Base-by-base conservation (phyloP, 1,140 invertebrate species). In the Apis laboriosa region DNA sequence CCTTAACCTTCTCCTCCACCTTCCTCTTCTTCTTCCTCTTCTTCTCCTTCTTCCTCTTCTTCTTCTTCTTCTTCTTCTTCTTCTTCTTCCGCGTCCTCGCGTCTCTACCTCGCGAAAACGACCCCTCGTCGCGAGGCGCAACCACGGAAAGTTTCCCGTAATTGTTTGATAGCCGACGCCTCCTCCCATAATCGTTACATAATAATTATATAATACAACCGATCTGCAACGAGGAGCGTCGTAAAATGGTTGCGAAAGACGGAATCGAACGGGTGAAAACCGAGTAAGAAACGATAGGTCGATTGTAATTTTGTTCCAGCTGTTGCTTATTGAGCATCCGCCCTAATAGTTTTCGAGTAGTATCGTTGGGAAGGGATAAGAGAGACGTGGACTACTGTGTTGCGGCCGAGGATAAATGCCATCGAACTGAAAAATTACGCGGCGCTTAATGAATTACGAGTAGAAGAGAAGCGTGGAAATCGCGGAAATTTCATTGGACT, bases 91-190 rank as follows among this genome's bases (percentile, higher is more conserved):
- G 24, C 24, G 63, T 84, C 86, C 83, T 79, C 80, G 84, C 73
- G 83, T 84, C 88, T 82, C 86, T 85, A 43, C 75, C 66, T 61
- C 73, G 80, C 77, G 77, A 76, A 83, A 80, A 88, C 87, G 83
- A 91, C 80, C 89, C 84, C 58, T 60, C 75, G 64, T 61, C 83
- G 67, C 67, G 61, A 43, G 34, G 79, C 82, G 76, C 67, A 78
- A 66, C 75, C 68, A 73, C 79, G 67, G 61, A 58, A 80, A 84
- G 73, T 82, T 85, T 43, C 74, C 49, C 70, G 75, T 88, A 88
- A 88, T 88, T 87, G 77, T 88, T 88, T 84, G 83, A 87, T 61
- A 56, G 51, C 53, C 58, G 60, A 58, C 34, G 49, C 64, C 77
- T 43, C 34, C 66, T 43, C 68, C 75, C 64, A 53, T 76, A 77